A percentile compares a stretch with the other conserved stretches of the same genome.
Evolutionary conservation across 2,797 vertebrate species (phyloP).

Genomic region (Rhyacichthys aspro): DNA sequence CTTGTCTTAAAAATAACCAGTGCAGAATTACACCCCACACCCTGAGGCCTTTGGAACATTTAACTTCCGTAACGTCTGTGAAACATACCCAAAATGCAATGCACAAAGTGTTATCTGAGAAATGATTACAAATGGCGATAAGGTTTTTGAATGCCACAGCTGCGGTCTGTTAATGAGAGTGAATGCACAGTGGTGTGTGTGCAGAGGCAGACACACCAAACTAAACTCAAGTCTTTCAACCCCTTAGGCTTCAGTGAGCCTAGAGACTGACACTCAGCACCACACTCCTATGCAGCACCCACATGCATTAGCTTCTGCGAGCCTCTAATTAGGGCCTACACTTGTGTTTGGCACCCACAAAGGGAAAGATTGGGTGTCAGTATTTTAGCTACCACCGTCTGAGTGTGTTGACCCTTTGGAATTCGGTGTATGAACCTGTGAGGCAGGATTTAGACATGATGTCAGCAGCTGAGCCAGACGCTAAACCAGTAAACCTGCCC

Average conservation of each 20-base stretch:
- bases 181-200: slow-evolving; percentile 26
- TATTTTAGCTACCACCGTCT: slow-evolving; percentile 55
- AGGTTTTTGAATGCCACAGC: slow-evolving; percentile 56
- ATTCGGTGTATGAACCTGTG: slow-evolving; percentile 41
- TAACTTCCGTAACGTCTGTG: slow-evolving; percentile 21
- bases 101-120: slow-evolving; percentile 49
- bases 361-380: slow-evolving; percentile 62
- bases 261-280: slow-evolving; percentile 41
- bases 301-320: slow-evolving; percentile 56
- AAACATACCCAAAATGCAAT: slow-evolving; percentile 34
- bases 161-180: slow-evolving; percentile 45
- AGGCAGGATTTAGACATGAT: slow-evolving; percentile 58
- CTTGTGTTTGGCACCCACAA: slow-evolving; percentile 62
- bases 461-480: slow-evolving; percentile 33
- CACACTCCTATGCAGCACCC: slow-evolving; percentile 48
- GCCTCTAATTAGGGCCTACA: slow-evolving; percentile 74
- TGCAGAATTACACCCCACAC: slow-evolving; percentile 15
- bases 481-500: slow-evolving; percentile 13
- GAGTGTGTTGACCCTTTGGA: slow-evolving; percentile 54
- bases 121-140: slow-evolving; percentile 56
- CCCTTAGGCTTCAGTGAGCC: slow-evolving; percentile 37
- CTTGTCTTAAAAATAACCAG: slow-evolving; percentile 16
- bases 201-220: slow-evolving; percentile 39
- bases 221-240: slow-evolving; percentile 49
- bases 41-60: slow-evolving; percentile 7